Evolutionary conservation across 2,797 vertebrate genomes (phyloP), one percentile per base, ranked within the genome.

Genomic region (Spondyliosoma cantharus): DNA sequence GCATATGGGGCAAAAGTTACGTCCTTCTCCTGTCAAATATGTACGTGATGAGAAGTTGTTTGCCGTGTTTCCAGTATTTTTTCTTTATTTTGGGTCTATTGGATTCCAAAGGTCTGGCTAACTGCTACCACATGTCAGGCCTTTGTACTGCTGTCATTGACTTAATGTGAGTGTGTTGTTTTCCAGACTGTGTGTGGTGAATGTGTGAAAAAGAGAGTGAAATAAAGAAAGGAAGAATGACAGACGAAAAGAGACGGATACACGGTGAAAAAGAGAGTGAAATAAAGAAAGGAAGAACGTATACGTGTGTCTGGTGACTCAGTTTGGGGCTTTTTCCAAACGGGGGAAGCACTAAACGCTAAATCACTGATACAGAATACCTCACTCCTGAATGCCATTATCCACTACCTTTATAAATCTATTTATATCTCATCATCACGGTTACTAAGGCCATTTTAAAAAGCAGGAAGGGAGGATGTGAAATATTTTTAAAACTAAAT

Each of bases 91-190:
- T 64, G 78, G 20, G 65, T 89, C 68, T 87, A 63, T 79, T 87
- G 72, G 66, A 89, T 89, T 84, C 80, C 74, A 90, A 89, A 79
- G 67, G 66, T 84, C 80, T 75, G 62, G 29, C 27, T 88, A 94
- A 94, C 74, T 91, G 85, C 81, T 87, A 77, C 85, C 90, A 93
- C 69, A 92, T 93, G 92, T 88, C 37, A 61, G 53, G 80, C 56
- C 81, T 90, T 84, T 90, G 85, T 89, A 57, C 81, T 78, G 81
- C 85, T 87, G 90, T 92, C 83, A 77, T 50, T 84, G 83, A 57
- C 82, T 89, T 58, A 86, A 86, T 80, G 70, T 65, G 89, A 87
- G 70, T 13, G 60, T 81, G 89, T 83, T 91, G 89, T 90, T 92
- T 92, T 92, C 85, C 86, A 89, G 89, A 83, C 87, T 61, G 76